phyloP scores from a whole-genome alignment of 2,888 invertebrate genomes.

The Podabrus alpinus region DNA sequence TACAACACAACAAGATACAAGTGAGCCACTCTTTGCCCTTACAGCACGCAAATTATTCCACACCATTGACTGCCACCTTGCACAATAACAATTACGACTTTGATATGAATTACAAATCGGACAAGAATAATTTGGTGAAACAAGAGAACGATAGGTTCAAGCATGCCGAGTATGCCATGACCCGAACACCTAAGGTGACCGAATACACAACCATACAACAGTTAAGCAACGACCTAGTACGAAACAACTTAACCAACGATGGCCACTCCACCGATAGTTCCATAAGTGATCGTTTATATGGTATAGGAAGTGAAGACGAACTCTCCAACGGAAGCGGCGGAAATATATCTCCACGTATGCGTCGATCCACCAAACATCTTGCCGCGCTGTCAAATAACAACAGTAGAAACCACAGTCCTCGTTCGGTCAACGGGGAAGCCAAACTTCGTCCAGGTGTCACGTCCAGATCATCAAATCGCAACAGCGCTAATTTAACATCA shows the following conservation, averaged over 20 bases:
- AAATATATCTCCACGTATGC: slow-evolving; percentile 59
- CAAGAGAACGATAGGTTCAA: slow-evolving; percentile 49
- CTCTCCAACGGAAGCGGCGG: slow-evolving; percentile 61
- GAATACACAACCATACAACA: slow-evolving; percentile 44
- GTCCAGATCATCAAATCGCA: slow-evolving; percentile 59
- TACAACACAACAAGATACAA: slow-evolving; percentile 54
- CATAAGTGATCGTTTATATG: slow-evolving; percentile 55
- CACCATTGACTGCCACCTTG: slow-evolving; percentile 51
- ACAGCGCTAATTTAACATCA: slow-evolving; percentile 63
- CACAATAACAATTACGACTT: slow-evolving; percentile 53
- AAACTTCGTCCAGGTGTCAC: slow-evolving; percentile 60
- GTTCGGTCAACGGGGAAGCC: slow-evolving; percentile 63
- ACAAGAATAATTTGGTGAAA: slow-evolving; percentile 46
- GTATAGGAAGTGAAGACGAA: slow-evolving; percentile 61
- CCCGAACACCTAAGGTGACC: slow-evolving; percentile 48
- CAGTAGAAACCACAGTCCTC: slow-evolving; percentile 65
- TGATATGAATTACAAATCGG: slow-evolving; percentile 47
- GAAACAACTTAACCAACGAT: slow-evolving; percentile 54
- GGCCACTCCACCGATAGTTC: slow-evolving; percentile 61
- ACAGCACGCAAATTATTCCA: slow-evolving; percentile 53
- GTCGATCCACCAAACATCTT: slow-evolving; percentile 57
- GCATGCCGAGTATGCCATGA: slow-evolving; percentile 55
- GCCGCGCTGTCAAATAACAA: slow-evolving; percentile 51
- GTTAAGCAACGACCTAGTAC: slow-evolving; percentile 42
- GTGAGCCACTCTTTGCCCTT: slow-evolving; percentile 55